Evolutionary conservation across 1,140 invertebrate species (phyloP).

Genomic region (Pseudachorutes palmiensis): DNA sequence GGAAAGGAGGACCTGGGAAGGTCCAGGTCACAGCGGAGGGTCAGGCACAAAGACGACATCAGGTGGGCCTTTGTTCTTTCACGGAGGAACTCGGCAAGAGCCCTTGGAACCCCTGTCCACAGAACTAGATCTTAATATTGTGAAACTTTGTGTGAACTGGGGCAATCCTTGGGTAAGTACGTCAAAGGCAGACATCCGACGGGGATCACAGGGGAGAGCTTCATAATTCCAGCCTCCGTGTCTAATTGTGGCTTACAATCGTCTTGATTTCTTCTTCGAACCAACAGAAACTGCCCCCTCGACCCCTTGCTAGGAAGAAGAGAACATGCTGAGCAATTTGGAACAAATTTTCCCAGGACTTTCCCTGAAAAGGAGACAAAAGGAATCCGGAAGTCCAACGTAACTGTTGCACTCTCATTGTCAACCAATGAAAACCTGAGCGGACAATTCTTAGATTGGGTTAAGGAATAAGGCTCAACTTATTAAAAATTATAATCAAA

Average conservation of each 20-base stretch:
- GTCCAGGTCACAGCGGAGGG: constrained; percentile 10
- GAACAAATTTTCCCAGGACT: neutral
- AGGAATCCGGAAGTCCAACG: neutral
- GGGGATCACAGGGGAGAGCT: too few species aligned
- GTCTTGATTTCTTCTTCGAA: neutral
- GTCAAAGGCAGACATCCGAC: neutral
- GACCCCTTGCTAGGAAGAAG: neutral
- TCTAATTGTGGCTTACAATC: neutral
- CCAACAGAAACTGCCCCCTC: neutral
- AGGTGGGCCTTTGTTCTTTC: neutral
- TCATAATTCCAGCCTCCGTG: neutral
- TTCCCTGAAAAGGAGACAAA: neutral
- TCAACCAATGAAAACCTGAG: too few species aligned
- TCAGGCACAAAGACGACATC: constrained; percentile 9
- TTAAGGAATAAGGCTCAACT: too few species aligned
- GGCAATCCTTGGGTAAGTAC: too few species aligned
- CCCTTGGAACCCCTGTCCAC: neutral
- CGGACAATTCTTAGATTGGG: too few species aligned
- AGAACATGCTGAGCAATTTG: neutral
- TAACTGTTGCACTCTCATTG: too few species aligned
- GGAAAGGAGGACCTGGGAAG: constrained; percentile 21
- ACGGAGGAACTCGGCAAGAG: neutral
- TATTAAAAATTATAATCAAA: too few species aligned
- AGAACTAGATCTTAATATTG: neutral
- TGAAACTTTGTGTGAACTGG: neutral